Base-by-base conservation (phyloP, 2,797 vertebrate genomes). In the Lepilemur ruficaudatus region DNA sequence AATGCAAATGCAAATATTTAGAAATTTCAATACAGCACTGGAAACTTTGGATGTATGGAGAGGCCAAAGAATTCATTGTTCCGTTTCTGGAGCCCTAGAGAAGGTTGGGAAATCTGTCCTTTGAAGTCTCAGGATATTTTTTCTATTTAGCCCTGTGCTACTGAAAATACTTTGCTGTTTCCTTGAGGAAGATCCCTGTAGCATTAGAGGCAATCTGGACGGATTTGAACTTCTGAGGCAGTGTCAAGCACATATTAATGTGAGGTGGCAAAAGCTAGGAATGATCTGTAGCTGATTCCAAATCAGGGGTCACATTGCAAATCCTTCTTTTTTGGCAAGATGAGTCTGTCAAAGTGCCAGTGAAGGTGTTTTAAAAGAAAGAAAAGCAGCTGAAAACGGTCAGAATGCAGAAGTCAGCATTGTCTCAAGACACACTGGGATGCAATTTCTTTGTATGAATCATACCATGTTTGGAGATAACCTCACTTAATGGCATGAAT, bases 281-380 rank as follows among this genome's bases (percentile, higher is more conserved):
- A 86, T 83, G 57, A 92, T 93, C 57, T 90, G 17, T n/a, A 95
- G 61, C n/a, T 93, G 84, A 92, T 95, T 96, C 95, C 59, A 96
- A 70, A 84, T 91, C 12, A 75, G 23, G 7, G 48, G 7, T 83
- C 80, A 91, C 0, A 38, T 41, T 90, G 67, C 30, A 95, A 83
- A 91, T 80, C 59, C 73, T 87, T 72, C 17, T 67, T 67, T 96
- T 96, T 72, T 43, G 63, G 46, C 52, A 30, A 52, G 43, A 50
- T 88, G 67, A 78, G n/a, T 38, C 92, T 92, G 52, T 59, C 48
- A 2, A 65, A 92, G 17, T 43, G n/a, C 18, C 67, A 67, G 17
- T 38, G 28, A 93, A 73, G 52, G 23, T 67, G 15, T 91, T 94
- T 70, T 94, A n/a, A 23, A 38, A 76, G 80, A 59, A 89, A 91